Evolutionary conservation across 1,140 invertebrate species (phyloP).

Genomic region (Drosophila prosaltans): DNA sequence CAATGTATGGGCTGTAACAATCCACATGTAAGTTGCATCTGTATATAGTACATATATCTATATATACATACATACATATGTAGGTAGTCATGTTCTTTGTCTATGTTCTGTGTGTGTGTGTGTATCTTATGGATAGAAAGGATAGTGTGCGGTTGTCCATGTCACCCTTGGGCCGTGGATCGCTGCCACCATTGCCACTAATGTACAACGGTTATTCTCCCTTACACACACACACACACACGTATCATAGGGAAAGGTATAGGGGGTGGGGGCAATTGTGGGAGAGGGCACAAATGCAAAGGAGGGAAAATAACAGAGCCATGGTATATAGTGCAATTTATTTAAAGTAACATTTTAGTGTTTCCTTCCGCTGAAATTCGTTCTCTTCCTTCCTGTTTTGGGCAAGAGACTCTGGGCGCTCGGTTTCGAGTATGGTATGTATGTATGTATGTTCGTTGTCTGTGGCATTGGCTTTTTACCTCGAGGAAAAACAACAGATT

Average conservation of each 20-base stretch:
- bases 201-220: conserved; percentile 50
- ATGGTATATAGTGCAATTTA: conserved; percentile 71
- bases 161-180: conserved; percentile 53
- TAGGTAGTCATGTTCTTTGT: background rate
- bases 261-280: background rate
- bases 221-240: conserved; percentile 13
- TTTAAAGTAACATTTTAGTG: conserved; percentile 83
- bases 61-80: background rate
- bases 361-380: conserved; percentile 82
- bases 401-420: conserved; percentile 37
- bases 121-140: conserved; percentile 35
- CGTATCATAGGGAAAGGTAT: background rate
- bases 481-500: conserved; percentile 68
- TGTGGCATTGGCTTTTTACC: conserved; percentile 6
- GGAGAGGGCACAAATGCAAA: background rate
- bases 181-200: conserved; percentile 32
- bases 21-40: conserved; percentile 29
- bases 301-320: conserved; percentile 44
- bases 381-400: conserved; percentile 76
- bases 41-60: background rate
- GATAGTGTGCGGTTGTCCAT: conserved; percentile 66
- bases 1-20: conserved; percentile 41
- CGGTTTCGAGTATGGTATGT: background rate
- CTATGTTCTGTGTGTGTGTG: conserved; percentile 7
- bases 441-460: background rate